phyloP scores from a whole-genome alignment of 2,797 vertebrate genomes.

The Enteromius afrohamiltoni region DNA sequence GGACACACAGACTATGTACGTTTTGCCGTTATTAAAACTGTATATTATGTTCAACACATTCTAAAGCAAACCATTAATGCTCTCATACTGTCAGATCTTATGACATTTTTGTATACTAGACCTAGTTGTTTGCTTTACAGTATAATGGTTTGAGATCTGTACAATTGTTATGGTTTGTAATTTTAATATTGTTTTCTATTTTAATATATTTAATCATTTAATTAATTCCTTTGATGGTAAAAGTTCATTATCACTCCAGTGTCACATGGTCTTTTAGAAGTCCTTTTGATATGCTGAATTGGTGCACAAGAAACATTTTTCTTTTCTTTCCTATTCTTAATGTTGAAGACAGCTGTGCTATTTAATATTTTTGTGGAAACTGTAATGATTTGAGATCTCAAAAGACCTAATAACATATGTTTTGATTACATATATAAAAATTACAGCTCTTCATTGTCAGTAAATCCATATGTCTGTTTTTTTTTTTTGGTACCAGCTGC shows the following conservation, averaged over 20 bases:
- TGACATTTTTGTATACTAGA: background rate
- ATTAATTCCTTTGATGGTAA: background rate
- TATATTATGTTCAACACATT: background rate
- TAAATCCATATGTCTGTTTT: background rate
- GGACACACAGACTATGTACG: conserved; percentile 94
- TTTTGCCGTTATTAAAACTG: background rate
- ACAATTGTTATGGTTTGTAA: background rate
- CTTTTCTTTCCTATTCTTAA: background rate
- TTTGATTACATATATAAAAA: too few species aligned
- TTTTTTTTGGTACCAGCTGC: conserved; percentile 73
- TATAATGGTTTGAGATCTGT: background rate
- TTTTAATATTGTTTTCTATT: background rate
- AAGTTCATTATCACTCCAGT: background rate
- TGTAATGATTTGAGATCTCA: background rate
- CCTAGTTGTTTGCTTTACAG: background rate
- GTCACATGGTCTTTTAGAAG: background rate
- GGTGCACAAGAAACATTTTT: background rate
- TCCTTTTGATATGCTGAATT: background rate
- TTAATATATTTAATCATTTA: background rate
- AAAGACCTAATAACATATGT: background rate
- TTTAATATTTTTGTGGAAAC: background rate
- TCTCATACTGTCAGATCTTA: background rate
- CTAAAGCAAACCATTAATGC: background rate
- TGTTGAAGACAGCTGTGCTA: background rate
- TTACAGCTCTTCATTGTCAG: background rate